Evolutionary conservation across 2,888 invertebrate genomes (phyloP), one percentile per base, ranked within the genome.

Genomic region (Mesorhabditis spiculigera): DNA sequence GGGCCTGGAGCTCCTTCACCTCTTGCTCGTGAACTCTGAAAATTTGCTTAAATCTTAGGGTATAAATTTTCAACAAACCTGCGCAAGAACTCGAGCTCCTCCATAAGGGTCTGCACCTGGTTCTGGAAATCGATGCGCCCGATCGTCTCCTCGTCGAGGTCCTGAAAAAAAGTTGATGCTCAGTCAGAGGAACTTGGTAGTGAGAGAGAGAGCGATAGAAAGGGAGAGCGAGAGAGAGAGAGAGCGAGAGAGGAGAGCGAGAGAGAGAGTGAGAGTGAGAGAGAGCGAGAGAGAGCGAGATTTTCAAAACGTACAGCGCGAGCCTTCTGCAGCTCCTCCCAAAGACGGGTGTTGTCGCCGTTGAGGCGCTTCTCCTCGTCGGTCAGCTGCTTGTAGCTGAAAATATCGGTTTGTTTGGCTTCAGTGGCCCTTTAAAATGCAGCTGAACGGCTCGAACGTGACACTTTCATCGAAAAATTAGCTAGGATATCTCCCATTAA

Each of bases 111-210:
- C 73, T 86, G 86, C 43, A 86, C 86, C 73, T 85, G 86, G 75
- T 86, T 86, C 73, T 86, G 86, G 83, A 83, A 86, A 74, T 86
- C 86, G 72, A 86, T 86, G 45, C 86, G 78, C 64, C 84, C 84
- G 64, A 86, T 85, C 68, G 86, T 87, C 81, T 87, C 87, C 68
- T 87, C 86, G 78, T 88, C 87, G 66, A 86, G 72, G 73, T 86
- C 86, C 81, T 81, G 50, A 13, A 74, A 70, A 63, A 10, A n/a
- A 68, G 43, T 13, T n/a, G 58, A 50, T 62, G 5, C 42, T 72
- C 10, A 13, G 4, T 43, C 8, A 8, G 16, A 16, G 10, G n/a
- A 16, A 8, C 16, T n/a, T 63, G 10, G 63, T 3, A 16, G n/a
- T n/a, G 41, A 16, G 8, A 8, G 41, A 8, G 41, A 16, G 8